Conservation (phyloP, 2,113 vertebrate species). For the Macrotis lagotis region DNA sequence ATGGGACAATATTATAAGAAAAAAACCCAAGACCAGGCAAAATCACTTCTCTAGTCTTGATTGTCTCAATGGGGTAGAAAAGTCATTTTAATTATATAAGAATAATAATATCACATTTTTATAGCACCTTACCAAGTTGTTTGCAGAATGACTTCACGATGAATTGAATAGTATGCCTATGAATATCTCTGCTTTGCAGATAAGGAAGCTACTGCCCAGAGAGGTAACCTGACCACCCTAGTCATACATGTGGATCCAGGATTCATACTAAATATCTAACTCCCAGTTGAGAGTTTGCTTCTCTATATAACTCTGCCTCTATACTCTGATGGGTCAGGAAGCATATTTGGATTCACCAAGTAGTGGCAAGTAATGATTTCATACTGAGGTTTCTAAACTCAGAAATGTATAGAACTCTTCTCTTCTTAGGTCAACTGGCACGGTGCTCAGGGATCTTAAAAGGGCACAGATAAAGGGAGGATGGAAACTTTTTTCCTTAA, state of each 20-base stretch:
- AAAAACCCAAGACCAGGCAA: slow-evolving; percentile 44
- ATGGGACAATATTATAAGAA: background rate
- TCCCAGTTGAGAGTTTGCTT: background rate
- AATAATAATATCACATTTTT: background rate
- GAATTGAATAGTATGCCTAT: background rate
- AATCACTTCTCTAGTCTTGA: background rate
- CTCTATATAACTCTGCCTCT: background rate
- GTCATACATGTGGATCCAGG: background rate
- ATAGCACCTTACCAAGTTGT: background rate
- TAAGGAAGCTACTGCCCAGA: background rate
- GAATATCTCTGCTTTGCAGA: background rate
- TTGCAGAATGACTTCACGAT: background rate
- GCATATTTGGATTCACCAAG: background rate
- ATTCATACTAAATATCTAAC: background rate
- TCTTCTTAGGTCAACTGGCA: background rate
- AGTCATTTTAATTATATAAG: background rate
- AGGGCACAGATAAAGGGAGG: background rate
- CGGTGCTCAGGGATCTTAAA: background rate
- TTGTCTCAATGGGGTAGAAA: background rate
- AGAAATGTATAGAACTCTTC: background rate
- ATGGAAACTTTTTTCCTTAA: background rate
- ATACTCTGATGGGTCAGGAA: background rate
- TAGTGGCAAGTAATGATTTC: background rate
- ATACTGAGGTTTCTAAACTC: too few relatives aligned
- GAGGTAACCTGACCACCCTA: background rate